These are phyloP conservation scores for Pelobates fuscus DNA, from an alignment of 2,113 vertebrate genomes.

Conservation along the genomic window DNA sequence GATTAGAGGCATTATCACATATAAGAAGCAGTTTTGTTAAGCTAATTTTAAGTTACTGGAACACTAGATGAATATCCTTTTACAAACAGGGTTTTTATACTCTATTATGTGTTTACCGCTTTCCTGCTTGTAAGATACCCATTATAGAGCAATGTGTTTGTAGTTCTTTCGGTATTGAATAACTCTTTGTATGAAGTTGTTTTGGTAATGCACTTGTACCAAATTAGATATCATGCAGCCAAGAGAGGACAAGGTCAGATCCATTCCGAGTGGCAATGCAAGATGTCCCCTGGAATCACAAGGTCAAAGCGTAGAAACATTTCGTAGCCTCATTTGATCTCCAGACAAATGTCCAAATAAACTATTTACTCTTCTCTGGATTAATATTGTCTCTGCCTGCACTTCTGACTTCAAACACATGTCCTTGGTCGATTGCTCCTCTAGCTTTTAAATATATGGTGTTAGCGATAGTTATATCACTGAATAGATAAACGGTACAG, in stretches of 20 bases:
- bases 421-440: background rate
- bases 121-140: slow-evolving; percentile 23
- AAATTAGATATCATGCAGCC: background rate
- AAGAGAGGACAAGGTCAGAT: slow-evolving; percentile 3
- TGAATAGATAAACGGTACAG: too few relatives aligned
- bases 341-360: background rate
- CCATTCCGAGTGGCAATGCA: background rate
- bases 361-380: background rate
- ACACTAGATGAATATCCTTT: background rate
- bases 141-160: slow-evolving; percentile 17
- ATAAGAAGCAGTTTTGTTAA: too few relatives aligned
- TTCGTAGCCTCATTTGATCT: slow-evolving; percentile 11
- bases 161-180: slow-evolving; percentile 11
- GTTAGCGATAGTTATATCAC: too few relatives aligned
- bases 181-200: background rate
- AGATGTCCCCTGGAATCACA: background rate
- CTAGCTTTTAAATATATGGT: too few relatives aligned
- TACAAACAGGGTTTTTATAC: background rate
- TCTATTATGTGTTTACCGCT: background rate
- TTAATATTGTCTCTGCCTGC: slow-evolving; percentile 21
- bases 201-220: background rate
- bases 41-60: too few relatives aligned
- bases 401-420: background rate
- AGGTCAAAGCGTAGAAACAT: background rate
- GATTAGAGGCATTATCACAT: too few relatives aligned